Base-by-base conservation (phyloP, 2,113 vertebrate genomes). In the Plestiodon gilberti region DNA sequence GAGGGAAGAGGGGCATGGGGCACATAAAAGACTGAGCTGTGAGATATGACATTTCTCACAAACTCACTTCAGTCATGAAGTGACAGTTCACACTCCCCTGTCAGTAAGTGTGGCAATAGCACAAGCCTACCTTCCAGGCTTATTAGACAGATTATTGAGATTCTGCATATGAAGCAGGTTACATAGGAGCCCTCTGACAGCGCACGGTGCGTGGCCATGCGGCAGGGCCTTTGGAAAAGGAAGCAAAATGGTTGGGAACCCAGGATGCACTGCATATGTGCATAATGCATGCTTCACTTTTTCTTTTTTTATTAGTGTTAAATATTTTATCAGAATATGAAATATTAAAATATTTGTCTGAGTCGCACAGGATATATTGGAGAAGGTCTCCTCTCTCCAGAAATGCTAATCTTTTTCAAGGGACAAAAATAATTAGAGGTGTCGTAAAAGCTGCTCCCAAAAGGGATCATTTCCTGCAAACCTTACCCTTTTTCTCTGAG, bases 201-300 rank as follows among this genome's bases (percentile, higher is more conserved):
- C 22, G 70, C 22, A 73, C 35, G 6, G 38, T 76, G 40, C 28
- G 40, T 76, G 30, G 30, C 40, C 1, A 20, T 14, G 70, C 3
- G 6, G 70, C 33, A 71, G 11, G 77, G 1, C 10, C 55, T 33
- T 38, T 14, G 57, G 77, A 11, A 78, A 78, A 35, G 20, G 55
- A 35, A 78, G 57, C 75, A 78, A 78, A 78, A 78, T 13, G 77
- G n/a, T 38, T 78, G n/a, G 77, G 77, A 78, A 61, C 55, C 55
- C n/a, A 78, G 18, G 55, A 59, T n/a, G 25, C 33, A 2, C n/a
- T 15, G 22, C 55, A 59, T 78, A 22, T 23, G 77, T 78, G n/a
- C 10, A 61, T 33, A 23, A 61, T 5, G n/a, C 17, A 35, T 78
- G n/a, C 30, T 78, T 78, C 35, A 22, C n/a, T 20, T 78, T 78